Evolutionary conservation across 2,113 vertebrate genomes (phyloP), one percentile per base, ranked within the genome.

Genomic region (Budorcas taxicolor): DNA sequence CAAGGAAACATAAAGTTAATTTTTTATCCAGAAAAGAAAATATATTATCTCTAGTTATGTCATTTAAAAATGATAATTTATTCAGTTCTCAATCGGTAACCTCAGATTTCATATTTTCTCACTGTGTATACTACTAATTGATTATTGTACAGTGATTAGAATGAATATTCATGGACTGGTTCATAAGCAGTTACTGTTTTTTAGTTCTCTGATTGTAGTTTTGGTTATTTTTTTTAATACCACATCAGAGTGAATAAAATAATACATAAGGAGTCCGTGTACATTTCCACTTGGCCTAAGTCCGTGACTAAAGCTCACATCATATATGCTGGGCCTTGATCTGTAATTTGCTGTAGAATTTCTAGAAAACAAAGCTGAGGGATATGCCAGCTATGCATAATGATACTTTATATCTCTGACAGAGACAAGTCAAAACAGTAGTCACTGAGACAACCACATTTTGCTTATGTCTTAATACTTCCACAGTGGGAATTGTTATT

Each of bases 131-230:
- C 94, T 93, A 53, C 62, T 95, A 97, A 95, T 94, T 97, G 87
- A 97, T 97, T 97, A 93, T 50, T 81, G 15, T 92, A 95, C 43
- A 53, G 33, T 97, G 93, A 98, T 97, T 97, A 86, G 74, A 85
- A 95, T 98, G 94, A 97, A 97, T 98, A 97, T 98, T 97, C 97
- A 97, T 98, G 84, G 50, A 12, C 53, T 85, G 16, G 36, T 71
- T 97, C 23, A 80, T 88, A 95, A 87, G 89, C 25, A 82, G 88
- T 95, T 94, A 83, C 64, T 62, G 10, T 17, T 82, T 94, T 85
- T 58, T 90, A 53, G 89, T 88, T 87, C 15, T 88, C 52, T 90
- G 47, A 58, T 62, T 60, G 6, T 94, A 40, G 36, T 84, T 96
- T 96, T 27, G 17, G 21, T 89, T 52, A 74, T 87, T 89, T 90